Percentiles rank a stretch among this genome's conserved stretches.
Conservation (phyloP, 2,797 vertebrate genomes). For the Stomatorhinus walkeri region DNA sequence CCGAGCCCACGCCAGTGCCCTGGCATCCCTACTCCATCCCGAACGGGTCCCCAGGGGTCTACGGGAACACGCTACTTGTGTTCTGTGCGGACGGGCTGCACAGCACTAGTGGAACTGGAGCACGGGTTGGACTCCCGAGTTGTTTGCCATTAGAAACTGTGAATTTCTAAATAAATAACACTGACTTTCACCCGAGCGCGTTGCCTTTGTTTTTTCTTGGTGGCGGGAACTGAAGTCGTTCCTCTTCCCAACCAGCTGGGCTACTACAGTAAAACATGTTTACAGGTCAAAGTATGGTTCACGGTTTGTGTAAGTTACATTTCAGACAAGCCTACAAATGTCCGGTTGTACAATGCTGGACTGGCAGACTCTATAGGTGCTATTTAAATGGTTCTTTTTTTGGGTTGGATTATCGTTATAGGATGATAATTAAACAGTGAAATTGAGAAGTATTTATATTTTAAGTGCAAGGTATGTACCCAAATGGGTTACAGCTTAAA, state of each 20-base stretch:
- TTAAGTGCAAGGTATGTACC: not conserved
- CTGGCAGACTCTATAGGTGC: not conserved
- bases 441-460: not conserved
- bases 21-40: slow-evolving; percentile 37
- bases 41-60: slow-evolving; percentile 44
- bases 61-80: slow-evolving; percentile 36
- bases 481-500: not conserved
- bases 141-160: slow-evolving; percentile 99
- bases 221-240: not conserved
- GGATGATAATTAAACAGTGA: not conserved
- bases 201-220: slow-evolving; percentile 11
- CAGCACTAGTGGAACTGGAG: slow-evolving; percentile 65
- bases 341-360: not conserved
- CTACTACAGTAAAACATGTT: not conserved
- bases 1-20: slow-evolving; percentile 60
- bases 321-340: not conserved
- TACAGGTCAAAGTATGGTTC: not conserved
- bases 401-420: not conserved
- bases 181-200: slow-evolving; percentile 51
- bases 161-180: slow-evolving; percentile 99
- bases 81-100: slow-evolving; percentile 59
- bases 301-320: not conserved
- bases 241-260: not conserved
- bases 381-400: not conserved
- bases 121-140: slow-evolving; percentile 76